Evolutionary conservation across 2,113 vertebrate species (phyloP).

Genomic region (Maccullochella peelii): DNA sequence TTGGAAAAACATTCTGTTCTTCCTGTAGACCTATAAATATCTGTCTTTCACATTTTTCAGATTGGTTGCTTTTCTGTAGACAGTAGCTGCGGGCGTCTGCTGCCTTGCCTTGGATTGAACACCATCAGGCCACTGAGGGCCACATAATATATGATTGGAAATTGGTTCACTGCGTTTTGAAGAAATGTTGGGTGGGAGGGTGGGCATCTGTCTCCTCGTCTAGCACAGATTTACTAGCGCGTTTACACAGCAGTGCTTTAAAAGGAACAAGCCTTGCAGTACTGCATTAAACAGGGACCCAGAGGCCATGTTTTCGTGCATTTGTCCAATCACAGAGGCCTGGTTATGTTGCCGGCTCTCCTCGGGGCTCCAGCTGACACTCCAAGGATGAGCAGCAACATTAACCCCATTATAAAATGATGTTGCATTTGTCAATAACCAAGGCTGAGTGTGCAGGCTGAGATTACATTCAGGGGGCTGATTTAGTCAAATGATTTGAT

Average conservation of each 20-base stretch:
- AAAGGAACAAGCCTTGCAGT: background rate
- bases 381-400: conserved; percentile 33
- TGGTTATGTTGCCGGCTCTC: conserved; percentile 16
- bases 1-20: background rate
- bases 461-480: conserved; percentile 4
- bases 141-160: conserved; percentile 31
- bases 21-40: background rate
- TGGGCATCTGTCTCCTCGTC: background rate
- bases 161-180: conserved; percentile 39
- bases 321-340: conserved; percentile 31
- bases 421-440: conserved; percentile 11
- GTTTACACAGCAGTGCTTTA: conserved; percentile 20
- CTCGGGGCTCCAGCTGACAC: conserved; percentile 45
- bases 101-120: background rate
- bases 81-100: conserved; percentile 12
- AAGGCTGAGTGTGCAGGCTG: conserved; percentile 5
- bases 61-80: conserved; percentile 1
- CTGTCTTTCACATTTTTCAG: background rate
- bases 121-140: conserved; percentile 2
- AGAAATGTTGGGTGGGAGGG: conserved; percentile 6
- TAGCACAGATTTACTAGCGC: background rate
- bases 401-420: conserved; percentile 20
- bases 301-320: conserved; percentile 2
- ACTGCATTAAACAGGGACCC: conserved; percentile 12
- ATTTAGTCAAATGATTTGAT: conserved; percentile 18